These are phyloP conservation scores for Archips crataeganus DNA, from an alignment of 2,888 invertebrate genomes.

Conservation along the genomic window DNA sequence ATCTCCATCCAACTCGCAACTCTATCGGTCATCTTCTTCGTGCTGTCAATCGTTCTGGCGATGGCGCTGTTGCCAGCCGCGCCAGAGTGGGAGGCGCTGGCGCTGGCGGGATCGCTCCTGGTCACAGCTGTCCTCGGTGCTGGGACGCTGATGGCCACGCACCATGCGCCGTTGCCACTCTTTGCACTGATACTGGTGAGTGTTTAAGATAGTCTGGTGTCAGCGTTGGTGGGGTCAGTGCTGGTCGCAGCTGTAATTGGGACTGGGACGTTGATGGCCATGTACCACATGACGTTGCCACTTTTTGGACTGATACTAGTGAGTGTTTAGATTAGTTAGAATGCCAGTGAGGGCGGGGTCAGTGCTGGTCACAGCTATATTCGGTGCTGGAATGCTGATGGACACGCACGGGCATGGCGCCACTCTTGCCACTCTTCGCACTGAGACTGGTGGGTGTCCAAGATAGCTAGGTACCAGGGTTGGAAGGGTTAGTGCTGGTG, in stretches of 20 bases:
- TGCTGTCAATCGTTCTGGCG: conserved; percentile 80
- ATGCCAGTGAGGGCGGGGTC: conserved; percentile 84
- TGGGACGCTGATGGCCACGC: conserved; percentile 87
- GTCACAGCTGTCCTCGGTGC: conserved; percentile 86
- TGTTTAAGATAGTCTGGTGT: conserved; percentile 29
- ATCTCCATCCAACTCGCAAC: conserved; percentile 66
- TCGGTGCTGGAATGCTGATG: conserved; percentile 87
- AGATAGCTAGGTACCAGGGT: no score
- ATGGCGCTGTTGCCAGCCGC: conserved; percentile 86
- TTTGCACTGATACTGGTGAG: conserved; percentile 91
- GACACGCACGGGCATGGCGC: no score
- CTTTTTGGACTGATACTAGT: no score
- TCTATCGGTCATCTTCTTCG: conserved; percentile 82
- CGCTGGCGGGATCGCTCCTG: conserved; percentile 86
- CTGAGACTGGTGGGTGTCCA: conserved; percentile 87
- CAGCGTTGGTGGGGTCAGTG: conserved; percentile 81
- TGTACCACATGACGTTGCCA: conserved; percentile 88
- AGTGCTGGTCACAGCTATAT: conserved; percentile 84
- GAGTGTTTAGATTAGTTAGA: no score
- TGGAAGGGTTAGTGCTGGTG: conserved; percentile 87
- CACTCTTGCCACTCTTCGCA: conserved; percentile 91
- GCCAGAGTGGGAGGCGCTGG: conserved; percentile 86
- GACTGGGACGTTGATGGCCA: conserved; percentile 86
- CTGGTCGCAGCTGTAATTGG: conserved; percentile 73
- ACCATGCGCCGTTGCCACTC: conserved; percentile 88